Percentiles rank a stretch among this genome's conserved stretches.
Evolutionary conservation across 92 coral and sea anemone genomes (phyloP).

Genomic region (Montipora capitata): DNA sequence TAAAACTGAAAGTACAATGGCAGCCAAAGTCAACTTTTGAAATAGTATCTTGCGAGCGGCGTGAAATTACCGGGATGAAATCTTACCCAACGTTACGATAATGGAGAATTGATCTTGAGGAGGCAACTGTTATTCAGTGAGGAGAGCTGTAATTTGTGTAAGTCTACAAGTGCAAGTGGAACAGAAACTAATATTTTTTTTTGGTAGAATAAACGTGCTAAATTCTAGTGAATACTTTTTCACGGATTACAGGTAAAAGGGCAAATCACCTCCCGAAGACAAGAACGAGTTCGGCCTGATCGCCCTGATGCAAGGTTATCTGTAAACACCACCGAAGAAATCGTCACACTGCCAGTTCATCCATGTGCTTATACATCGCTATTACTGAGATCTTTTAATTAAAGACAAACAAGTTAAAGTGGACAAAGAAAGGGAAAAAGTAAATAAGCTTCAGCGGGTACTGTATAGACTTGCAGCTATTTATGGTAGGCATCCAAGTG

Average conservation of each 20-base stretch:
- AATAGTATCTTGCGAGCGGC: conserved; percentile 1
- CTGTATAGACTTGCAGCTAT: conserved; percentile 12
- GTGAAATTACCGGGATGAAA: too few relatives aligned
- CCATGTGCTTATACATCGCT: conserved; percentile 15
- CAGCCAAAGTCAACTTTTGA: conserved; percentile 47
- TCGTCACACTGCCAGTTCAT: not conserved
- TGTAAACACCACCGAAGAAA: conserved; percentile 7
- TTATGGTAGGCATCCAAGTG: conserved; percentile 12
- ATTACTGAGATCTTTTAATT: conserved; percentile 25
- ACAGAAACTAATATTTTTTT: too few relatives aligned
- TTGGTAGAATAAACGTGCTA: conserved; percentile 22
- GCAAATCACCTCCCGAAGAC: conserved; percentile 31
- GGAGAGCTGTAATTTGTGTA: conserved; percentile 22
- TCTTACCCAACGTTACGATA: not conserved
- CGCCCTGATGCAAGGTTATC: not conserved
- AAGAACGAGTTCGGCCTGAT: conserved; percentile 32
- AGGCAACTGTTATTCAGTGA: conserved; percentile 18
- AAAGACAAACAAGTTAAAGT: conserved; percentile 37
- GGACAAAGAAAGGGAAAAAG: conserved; percentile 36
- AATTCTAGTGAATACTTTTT: conserved; percentile 27
- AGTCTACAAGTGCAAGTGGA: not conserved
- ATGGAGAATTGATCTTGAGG: conserved; percentile 13
- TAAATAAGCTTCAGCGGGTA: conserved; percentile 19
- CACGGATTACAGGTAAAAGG: conserved; percentile 2
- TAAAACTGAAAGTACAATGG: conserved; percentile 31